Evolutionary conservation across 23 tunicate species (phyloP), one percentile per base, ranked within the genome.

Genomic region (Clavelina lepadiformis): DNA sequence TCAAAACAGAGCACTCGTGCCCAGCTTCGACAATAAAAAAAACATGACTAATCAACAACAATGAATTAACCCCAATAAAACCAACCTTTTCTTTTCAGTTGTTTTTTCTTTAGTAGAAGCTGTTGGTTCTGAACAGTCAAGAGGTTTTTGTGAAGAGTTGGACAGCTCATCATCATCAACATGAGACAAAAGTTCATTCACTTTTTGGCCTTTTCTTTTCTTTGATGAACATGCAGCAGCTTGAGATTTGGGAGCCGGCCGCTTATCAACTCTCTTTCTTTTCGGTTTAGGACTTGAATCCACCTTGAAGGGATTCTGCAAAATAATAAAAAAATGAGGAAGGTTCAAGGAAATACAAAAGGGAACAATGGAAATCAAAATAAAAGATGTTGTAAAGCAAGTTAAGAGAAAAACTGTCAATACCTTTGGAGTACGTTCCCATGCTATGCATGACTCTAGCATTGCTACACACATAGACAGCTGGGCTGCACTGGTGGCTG

Each of bases 401-500:
- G n/a, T n/a, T n/a, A n/a, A n/a, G n/a, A n/a, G n/a, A n/a, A n/a
- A n/a, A n/a, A 15, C 15, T 20, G 25, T 54, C 11, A 68, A 5
- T 69, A 89, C 97, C 55, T 63, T 64, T 35, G 83, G 78, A 2
- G 85, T 58, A 30, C 69, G 47, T 24, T 76, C 61, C 97, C 97
- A 89, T 19, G 88, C 76, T 15, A 89, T 75, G 44, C 83, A 89
- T 0, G 88, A 46, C n/a, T 89, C 80, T 2, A 89, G 71, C 88
- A 89, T 81, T 7, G 78, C 36, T 11, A 89, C 74, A 50, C 85
- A 71, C 64, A 89, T 87, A 4, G 97, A 55, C 7, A 89, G 68
- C 51, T 89, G 97, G 8, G 97, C 74, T 3, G 89, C 97, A 46
- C 97, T 89, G 33, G 89, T 55, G 28, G 89, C 87, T 19, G 83